Percentiles rank a stretch among this genome's conserved stretches.
phyloP scores from a whole-genome alignment of 2,797 vertebrate genomes.

The Diglossa cyanea region DNA sequence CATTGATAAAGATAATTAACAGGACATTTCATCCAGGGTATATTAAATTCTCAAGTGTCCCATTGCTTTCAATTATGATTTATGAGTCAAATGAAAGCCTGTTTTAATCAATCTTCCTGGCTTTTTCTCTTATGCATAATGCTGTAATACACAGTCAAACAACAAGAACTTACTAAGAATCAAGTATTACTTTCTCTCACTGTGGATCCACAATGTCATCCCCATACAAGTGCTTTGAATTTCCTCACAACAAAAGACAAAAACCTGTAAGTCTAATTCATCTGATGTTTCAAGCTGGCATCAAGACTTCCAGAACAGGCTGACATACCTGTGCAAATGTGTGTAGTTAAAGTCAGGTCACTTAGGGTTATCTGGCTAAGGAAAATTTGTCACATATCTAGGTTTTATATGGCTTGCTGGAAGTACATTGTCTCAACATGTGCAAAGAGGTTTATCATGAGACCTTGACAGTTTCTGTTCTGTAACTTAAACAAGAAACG shows the following conservation, averaged over 20 bases:
- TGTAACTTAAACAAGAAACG: background rate
- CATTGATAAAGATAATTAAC: background rate
- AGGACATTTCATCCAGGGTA: background rate
- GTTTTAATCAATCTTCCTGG: background rate
- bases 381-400: background rate
- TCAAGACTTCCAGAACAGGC: background rate
- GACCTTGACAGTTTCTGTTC: background rate
- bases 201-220: background rate
- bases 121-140: background rate
- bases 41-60: background rate
- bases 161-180: background rate
- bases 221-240: background rate
- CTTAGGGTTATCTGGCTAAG: background rate
- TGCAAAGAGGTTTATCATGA: background rate
- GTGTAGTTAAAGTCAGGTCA: background rate
- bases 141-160: background rate
- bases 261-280: background rate
- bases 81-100: background rate
- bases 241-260: background rate
- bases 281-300: background rate
- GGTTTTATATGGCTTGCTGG: background rate
- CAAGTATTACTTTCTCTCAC: background rate
- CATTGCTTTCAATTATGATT: background rate
- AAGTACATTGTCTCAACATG: background rate
- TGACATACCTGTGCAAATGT: fast-evolving